Conservation (phyloP, 2,888 invertebrate species). For the Trypoxylon attenuatum region DNA sequence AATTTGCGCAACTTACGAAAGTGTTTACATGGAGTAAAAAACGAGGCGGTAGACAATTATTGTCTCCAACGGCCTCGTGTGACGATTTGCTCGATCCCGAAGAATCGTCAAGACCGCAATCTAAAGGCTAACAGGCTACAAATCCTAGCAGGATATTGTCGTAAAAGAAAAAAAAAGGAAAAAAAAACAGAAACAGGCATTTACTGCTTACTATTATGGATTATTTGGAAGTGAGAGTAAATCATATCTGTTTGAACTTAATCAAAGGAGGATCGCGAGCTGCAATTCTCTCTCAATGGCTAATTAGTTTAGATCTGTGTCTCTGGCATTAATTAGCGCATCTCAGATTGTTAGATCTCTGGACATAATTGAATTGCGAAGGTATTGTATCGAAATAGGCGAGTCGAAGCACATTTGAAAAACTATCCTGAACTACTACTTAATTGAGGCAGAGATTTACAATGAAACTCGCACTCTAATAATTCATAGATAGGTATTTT, state of each 20-base stretch:
- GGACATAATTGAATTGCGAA: slow-evolving; percentile 14
- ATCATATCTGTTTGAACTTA: slow-evolving; percentile 45
- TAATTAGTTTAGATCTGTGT: slow-evolving; percentile 15
- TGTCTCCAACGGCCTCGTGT: slow-evolving; percentile 72
- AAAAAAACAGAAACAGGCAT: slow-evolving; percentile 17
- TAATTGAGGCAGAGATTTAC: slow-evolving; percentile 1
- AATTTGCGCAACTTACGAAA: slow-evolving; percentile 86
- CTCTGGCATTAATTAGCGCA: slow-evolving; percentile 1
- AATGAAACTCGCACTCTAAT: slow-evolving; percentile 31
- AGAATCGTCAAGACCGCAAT: slow-evolving; percentile 67
- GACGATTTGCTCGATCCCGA: slow-evolving; percentile 72
- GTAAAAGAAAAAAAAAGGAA: no score
- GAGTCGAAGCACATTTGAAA: slow-evolving; percentile 8
- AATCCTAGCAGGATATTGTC: no score
- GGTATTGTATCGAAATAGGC: slow-evolving; percentile 8
- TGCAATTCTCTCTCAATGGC: slow-evolving; percentile 8
- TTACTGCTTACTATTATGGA: slow-evolving; percentile 29
- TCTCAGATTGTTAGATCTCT: slow-evolving; percentile 6
- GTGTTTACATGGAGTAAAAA: slow-evolving; percentile 81
- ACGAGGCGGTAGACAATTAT: slow-evolving; percentile 68
- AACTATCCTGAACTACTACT: slow-evolving; percentile 16
- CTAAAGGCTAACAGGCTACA: slow-evolving; percentile 36
- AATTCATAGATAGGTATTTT: slow-evolving; percentile 32
- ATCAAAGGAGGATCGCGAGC: slow-evolving; percentile 9
- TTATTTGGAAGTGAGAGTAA: slow-evolving; percentile 25